Evolutionary conservation across 2,113 vertebrate genomes (phyloP), one percentile per base, ranked within the genome.

Genomic region (Syrrhaptes paradoxus): DNA sequence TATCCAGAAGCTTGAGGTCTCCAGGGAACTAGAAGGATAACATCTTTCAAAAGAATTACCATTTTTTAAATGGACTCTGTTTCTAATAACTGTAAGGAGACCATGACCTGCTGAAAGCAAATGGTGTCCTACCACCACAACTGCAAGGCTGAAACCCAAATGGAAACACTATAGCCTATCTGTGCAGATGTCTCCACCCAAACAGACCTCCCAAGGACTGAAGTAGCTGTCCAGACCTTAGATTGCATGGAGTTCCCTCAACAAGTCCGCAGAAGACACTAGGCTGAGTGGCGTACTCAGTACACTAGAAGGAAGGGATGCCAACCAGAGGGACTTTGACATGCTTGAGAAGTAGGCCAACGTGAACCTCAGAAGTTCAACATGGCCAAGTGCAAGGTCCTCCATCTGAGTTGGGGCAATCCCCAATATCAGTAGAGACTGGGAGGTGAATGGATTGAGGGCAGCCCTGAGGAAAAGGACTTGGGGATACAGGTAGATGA

Each of bases 101-200:
- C 41, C 74, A 13, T 55, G 31, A 74, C 28, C 31, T 68, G 43
- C 49, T 62, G 74, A 62, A 79, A 68, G 67, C 74, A 79, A 73
- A 79, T 26, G 6, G 28, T 13, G 11, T 36, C 31, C 22, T 51
- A 58, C 26, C 36, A 52, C 17, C 1, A 1, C 54, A 79, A 62
- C 36, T 49, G 29, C 32, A 74, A 75, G 54, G 17, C 43, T 55
- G 21, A 71, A 71, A 77, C 49, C 38, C 28, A 49, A 59, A 81
- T 0, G 0, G 65, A 76, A 90, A 41, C 17, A 51, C 31, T 49
- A 57, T 17, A 65, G 45, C 5, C 29, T 77, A 7, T n/a, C 32
- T 41, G 1, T 55, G 25, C 17, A 70, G 70, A 1, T 2, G 4
- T 36, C 34, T 71, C 41, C 46, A 82, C 62, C 5, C 57, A 74